phyloP scores from a whole-genome alignment of 2,797 vertebrate genomes.

The Sebastes nivosus region DNA sequence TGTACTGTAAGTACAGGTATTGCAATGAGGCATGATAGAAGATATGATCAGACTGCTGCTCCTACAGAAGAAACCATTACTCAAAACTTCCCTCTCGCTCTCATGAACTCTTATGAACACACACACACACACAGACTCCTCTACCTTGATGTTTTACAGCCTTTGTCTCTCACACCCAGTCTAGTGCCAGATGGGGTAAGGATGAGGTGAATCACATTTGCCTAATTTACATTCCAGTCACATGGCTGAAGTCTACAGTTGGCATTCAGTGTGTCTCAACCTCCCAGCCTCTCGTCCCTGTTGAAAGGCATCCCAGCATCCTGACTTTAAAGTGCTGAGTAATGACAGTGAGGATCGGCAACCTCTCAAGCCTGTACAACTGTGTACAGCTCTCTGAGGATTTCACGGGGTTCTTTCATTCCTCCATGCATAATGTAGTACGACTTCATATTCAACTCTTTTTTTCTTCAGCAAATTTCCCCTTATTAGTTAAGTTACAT shows the following conservation, averaged over 20 bases:
- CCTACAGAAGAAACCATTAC: slow-evolving; percentile 14
- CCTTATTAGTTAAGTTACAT: slow-evolving; percentile 14
- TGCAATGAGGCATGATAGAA: slow-evolving; percentile 22
- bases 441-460: background rate
- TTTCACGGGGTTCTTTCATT: slow-evolving; percentile 10
- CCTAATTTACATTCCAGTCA: slow-evolving; percentile 60
- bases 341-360: slow-evolving; percentile 46
- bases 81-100: background rate
- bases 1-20: slow-evolving; percentile 6
- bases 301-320: slow-evolving; percentile 49
- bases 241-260: slow-evolving; percentile 50
- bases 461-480: background rate
- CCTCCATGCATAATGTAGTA: background rate
- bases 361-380: slow-evolving; percentile 12
- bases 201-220: slow-evolving; percentile 55
- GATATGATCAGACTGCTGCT: slow-evolving; percentile 21
- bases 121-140: background rate
- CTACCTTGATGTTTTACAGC: background rate
- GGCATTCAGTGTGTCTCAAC: slow-evolving; percentile 37
- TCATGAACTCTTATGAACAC: background rate
- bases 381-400: background rate
- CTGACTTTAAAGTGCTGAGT: slow-evolving; percentile 53
- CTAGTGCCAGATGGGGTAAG: slow-evolving; percentile 55
- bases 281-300: slow-evolving; percentile 20
- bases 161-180: slow-evolving; percentile 29